A percentile compares a stretch with the other conserved stretches of the same genome.
Conservation (phyloP, 2,113 vertebrate species). For the Hypomesus transpacificus region DNA sequence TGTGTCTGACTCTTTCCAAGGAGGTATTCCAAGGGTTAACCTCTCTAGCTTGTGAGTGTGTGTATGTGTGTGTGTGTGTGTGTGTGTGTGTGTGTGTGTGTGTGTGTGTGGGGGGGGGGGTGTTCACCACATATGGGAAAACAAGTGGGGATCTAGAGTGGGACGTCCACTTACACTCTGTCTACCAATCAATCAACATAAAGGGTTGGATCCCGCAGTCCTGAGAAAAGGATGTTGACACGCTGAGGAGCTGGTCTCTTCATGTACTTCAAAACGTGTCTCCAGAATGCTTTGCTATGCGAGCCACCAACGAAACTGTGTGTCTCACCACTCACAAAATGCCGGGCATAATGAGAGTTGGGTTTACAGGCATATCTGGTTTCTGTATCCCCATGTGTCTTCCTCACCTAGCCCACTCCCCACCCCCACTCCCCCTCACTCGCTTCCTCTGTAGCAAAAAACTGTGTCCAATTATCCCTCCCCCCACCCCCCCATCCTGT, state of each 20-base stretch:
- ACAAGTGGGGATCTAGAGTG: constrained; percentile 17
- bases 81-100: constrained; percentile 13
- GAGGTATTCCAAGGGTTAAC: constrained; percentile 49
- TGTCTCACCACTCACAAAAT: constrained; percentile 21
- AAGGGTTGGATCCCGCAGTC: constrained; percentile 30
- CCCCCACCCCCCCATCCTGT: constrained; percentile 24
- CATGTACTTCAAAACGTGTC: constrained; percentile 23
- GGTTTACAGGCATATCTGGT: constrained; percentile 48
- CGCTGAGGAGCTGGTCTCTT: neutral
- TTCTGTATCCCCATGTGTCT: constrained; percentile 22
- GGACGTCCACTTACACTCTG: constrained; percentile 29
- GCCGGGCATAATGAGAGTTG: constrained; percentile 32
- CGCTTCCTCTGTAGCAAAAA: constrained; percentile 26
- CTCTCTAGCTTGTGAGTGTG: neutral
- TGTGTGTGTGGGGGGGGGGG: constrained; percentile 25
- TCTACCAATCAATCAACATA: constrained; percentile 49
- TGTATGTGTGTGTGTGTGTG: constrained; percentile 13
- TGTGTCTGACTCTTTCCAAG: constrained; percentile 12
- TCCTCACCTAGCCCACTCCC: constrained; percentile 2
- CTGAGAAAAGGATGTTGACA: constrained; percentile 9
- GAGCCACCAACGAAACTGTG: constrained; percentile 14
- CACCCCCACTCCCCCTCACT: neutral
- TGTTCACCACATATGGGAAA: constrained; percentile 32
- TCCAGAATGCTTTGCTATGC: constrained; percentile 14
- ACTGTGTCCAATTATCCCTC: constrained; percentile 37